Percentiles rank a stretch among this genome's conserved stretches.
Conservation (phyloP, 2,797 vertebrate genomes). For the Xiphorhynchus erythropygius region DNA sequence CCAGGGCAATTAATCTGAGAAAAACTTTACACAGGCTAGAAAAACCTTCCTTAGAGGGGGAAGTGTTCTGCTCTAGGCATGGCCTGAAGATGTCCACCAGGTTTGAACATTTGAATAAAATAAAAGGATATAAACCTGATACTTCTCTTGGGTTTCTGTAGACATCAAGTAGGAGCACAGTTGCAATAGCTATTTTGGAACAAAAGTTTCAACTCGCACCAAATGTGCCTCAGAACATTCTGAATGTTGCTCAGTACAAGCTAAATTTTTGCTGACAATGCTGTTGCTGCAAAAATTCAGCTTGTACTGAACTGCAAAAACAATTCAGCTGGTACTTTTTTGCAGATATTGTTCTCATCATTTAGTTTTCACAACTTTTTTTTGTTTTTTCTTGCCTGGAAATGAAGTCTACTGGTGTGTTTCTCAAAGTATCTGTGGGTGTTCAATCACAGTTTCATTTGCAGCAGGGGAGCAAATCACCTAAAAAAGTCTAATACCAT, state of each 20-base stretch:
- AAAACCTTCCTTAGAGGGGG: accelerated
- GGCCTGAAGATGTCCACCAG: neutral
- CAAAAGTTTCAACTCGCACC: neutral
- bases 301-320: neutral
- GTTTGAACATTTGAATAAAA: neutral
- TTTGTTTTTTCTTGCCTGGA: neutral
- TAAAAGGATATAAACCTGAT: neutral
- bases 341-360: neutral
- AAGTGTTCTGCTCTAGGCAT: neutral
- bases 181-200: neutral
- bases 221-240: neutral
- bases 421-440: neutral
- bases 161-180: neutral
- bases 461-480: neutral
- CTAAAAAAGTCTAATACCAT: neutral
- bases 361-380: neutral
- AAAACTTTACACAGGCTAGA: neutral
- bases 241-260: neutral
- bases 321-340: neutral
- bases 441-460: neutral
- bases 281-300: neutral
- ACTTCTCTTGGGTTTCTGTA: neutral
- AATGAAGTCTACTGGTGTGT: neutral
- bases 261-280: neutral
- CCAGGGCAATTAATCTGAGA: neutral